Evolutionary conservation across 2,888 invertebrate species (phyloP), one percentile per base, ranked within the genome.

Genomic region (Dolichomitus sp.): DNA sequence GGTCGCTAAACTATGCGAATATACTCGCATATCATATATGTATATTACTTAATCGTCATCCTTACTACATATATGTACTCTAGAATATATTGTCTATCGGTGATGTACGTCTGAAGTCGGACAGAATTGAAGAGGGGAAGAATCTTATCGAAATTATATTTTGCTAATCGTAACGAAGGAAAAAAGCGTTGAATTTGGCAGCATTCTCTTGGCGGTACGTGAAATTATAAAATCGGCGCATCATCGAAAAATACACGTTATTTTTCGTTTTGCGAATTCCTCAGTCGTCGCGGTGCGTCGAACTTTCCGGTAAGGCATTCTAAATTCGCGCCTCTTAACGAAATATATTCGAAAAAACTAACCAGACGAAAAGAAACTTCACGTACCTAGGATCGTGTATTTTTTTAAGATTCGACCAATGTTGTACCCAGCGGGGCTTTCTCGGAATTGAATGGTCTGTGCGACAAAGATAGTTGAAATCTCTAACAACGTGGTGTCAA

Each of bases 371-470:
- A 65, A 65, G 17, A 27, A 52, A 23, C 23, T 72, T 76, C 72
- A 82, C 61, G 85, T 87, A 85, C 86, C 88, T 85, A 83, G 70
- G 81, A 87, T 66, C 84, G 85, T 85, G 83, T 90, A 90, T 89
- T 89, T 89, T 90, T 87, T 89, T 90, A 85, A 65, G 59, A 74
- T 87, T 87, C 86, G 87, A 90, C 85, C 88, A 87, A 87, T 74
- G 59, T 70, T 72, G 68, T 74, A 85, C 80, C 84, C 85, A 85
- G 52, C 37, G 57, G 27, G 83, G 84, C 86, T 85, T 81, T 85
- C 88, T 86, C 84, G 86, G 86, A 87, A 89, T 87, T 87, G 83
- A 85, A 89, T 87, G 86, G 82, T 90, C 90, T 89, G 91, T 89
- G 90, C 89, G 88, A 89, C 27, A 14, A 68, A 45, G 17, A 57